Percentiles rank a stretch among this genome's conserved stretches.
phyloP scores from a whole-genome alignment of 2,113 vertebrate genomes.

The Ptyas mucosa region DNA sequence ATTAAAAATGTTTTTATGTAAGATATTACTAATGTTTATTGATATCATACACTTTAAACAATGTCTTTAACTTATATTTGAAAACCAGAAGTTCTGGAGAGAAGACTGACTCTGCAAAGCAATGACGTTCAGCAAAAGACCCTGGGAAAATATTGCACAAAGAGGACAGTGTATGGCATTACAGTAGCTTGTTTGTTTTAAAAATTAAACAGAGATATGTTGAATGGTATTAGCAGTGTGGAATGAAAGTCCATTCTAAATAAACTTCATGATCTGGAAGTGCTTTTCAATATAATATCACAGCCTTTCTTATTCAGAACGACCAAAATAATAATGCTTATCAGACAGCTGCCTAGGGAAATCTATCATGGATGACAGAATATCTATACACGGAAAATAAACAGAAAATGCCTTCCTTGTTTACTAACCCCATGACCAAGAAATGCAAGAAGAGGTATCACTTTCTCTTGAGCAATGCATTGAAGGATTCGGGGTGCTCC shows the following conservation, averaged over 20 bases:
- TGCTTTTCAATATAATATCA: neutral
- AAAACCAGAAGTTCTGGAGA: neutral
- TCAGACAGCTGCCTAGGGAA: neutral
- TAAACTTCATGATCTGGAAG: neutral
- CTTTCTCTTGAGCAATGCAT: conserved; percentile 92
- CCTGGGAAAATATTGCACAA: neutral
- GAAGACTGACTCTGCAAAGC: neutral
- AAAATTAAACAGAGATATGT: neutral
- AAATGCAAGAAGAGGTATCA: conserved; percentile 82
- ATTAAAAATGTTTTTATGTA: neutral
- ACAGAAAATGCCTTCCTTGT: neutral
- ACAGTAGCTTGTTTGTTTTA: neutral
- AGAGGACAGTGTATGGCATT: neutral
- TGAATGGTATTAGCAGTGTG: neutral
- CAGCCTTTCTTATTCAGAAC: neutral
- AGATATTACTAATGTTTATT: neutral
- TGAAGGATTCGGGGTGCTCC: conserved; percentile 95
- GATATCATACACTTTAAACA: neutral
- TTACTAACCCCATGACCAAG: conserved; percentile 85
- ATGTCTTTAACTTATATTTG: neutral
- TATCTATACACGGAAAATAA: neutral
- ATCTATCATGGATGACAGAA: neutral
- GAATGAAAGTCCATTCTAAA: neutral
- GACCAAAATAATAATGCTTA: neutral
- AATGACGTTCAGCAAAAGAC: neutral